phyloP scores from a whole-genome alignment of 1,140 invertebrate genomes.

The Euborellia annulipes region DNA sequence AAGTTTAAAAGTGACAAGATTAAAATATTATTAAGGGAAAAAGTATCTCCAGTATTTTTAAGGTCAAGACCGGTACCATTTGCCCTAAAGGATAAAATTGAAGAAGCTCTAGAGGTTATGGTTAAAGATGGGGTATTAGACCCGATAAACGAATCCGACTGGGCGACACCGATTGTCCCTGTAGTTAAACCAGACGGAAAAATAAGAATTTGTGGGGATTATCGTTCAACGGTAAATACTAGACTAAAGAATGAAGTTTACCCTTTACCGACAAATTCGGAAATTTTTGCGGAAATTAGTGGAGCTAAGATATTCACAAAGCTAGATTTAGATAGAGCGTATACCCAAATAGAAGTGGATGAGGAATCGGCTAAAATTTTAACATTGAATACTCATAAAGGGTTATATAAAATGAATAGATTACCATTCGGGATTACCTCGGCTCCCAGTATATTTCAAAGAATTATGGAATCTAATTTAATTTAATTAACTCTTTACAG shows the following conservation, averaged over 20 bases:
- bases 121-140: constrained; percentile 19
- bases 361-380: constrained; percentile 3
- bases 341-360: too few relatives aligned
- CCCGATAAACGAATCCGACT: constrained; percentile 17
- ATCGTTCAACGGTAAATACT: constrained; percentile 21
- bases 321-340: constrained; percentile 2
- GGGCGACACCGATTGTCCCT: constrained; percentile 25
- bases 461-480: constrained; percentile 24
- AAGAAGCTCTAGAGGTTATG: constrained; percentile 25
- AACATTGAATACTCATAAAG: constrained; percentile 13
- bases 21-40: too few relatives aligned
- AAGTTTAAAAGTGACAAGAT: too few relatives aligned
- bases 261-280: constrained; percentile 17
- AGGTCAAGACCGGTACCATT: constrained; percentile 22
- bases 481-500: too few relatives aligned
- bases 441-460: constrained; percentile 22
- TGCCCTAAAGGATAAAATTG: constrained; percentile 24
- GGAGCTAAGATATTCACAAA: neutral
- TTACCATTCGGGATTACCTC: constrained; percentile 24
- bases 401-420: constrained; percentile 21
- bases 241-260: constrained; percentile 15
- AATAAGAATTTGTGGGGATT: constrained; percentile 22
- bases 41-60: constrained; percentile 9
- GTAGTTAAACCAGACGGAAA: constrained; percentile 21
- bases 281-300: constrained; percentile 7